Base-by-base conservation (phyloP, 2,888 invertebrate species). In the Lamellibrachia satsuma region DNA sequence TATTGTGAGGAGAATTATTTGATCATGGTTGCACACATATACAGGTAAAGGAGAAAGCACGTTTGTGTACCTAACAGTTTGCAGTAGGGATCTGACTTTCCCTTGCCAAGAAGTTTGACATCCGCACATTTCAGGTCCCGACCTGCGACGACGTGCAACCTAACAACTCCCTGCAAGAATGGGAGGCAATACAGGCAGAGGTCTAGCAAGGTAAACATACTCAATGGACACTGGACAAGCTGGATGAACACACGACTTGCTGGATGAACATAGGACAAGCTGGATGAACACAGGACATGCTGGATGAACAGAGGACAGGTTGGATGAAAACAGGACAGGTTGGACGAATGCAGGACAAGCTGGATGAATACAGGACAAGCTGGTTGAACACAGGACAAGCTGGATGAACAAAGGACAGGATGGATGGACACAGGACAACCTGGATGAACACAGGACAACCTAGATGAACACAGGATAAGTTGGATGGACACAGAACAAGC, bases 51-150 rank as follows among this genome's bases (percentile, higher is more conserved):
- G 15, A 75, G 75, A 90, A 91, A 27, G 22, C 75, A 27, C 55
- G 39, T 39, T 39, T 91, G 93, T 93, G 93, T 94, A 97, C 97
- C 96, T 94, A 95, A 95, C 90, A 97, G 97, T 92, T 99, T 97
- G 91, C 98, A 98, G 96, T 99, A 99, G 4, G 99, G 99, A 97
- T 99, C 99, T 0, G 99, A 99, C 97, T 99, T 99, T 96, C 99
- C 99, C 97, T 98, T 98, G 96, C 98, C 98, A 95, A 99, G 96
- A 96, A 99, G 97, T 91, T 98, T 97, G 92, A 99, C 98, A 96
- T 99, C 99, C 97, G 98, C 99, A 96, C 98, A 99, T 98, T 99
- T 98, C 52, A 99, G 97, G 96, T 99, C 98, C 96, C 98, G 98
- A 9, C 99, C 99, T 97, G 99, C 99, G 8, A 99, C 98, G 11